Evolutionary conservation across 2,113 vertebrate species (phyloP), one percentile per base, ranked within the genome.

Genomic region (Seriola aureovittata): DNA sequence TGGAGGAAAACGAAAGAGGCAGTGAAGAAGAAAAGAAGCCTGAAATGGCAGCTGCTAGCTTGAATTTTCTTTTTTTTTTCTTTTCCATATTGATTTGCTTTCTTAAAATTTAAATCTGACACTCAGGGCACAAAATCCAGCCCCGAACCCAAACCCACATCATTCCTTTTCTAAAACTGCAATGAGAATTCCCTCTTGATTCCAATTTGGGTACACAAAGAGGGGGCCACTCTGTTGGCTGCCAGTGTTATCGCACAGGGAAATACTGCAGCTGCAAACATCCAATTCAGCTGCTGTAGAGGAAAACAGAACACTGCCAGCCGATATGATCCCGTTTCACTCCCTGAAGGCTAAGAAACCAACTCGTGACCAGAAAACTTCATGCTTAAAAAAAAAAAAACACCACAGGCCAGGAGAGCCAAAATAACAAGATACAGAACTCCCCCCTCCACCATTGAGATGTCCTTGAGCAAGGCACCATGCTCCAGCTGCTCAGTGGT

Each of bases 111-210:
- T 68, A 36, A 50, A 21, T 36, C n/a, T 29, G 25, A 75, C 57
- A 11, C 69, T 59, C 2, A 1, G 8, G 10, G 71, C 75, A 64
- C 36, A 44, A 34, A 67, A 13, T 58, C 50, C 8, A 44, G 59
- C 52, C 23, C 32, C 2, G n/a, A 66, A 78, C 42, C 14, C 29
- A 64, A 84, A 86, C 14, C 81, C 79, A 52, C 59, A 64, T 36
- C 9, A 54, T 67, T 78, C 77, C 0, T 60, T 69, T 54, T 40
- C 64, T 57, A 21, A 40, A 63, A 57, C 11, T 3, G 42, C 21
- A 36, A 29, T 23, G 48, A 80, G 38, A 5, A 21, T 83, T 79
- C 54, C 40, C 21, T 1, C 48, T 38, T 6, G 3, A 57, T 62
- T 63, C 9, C 17, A 36, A 16, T 40, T 34, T 4, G 1, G 62